Percentiles rank a stretch among this genome's conserved stretches.
These are phyloP conservation scores for Epinotia demarniana DNA, from an alignment of 2,888 invertebrate species.

Conservation along the genomic window DNA sequence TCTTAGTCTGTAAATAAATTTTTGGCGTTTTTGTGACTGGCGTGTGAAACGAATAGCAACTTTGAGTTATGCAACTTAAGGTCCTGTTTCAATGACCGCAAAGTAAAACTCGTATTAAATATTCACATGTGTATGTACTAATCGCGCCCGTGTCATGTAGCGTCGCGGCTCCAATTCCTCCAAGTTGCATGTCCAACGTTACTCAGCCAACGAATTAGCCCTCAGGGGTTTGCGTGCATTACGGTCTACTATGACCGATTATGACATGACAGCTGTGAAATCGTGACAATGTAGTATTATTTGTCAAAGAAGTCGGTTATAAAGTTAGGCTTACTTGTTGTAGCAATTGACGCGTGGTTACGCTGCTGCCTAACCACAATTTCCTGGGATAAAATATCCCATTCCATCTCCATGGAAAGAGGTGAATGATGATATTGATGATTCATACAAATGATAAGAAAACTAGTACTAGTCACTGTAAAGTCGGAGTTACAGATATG, in stretches of 20 bases:
- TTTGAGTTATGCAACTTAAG: neutral
- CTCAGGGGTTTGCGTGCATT: slow-evolving; percentile 6
- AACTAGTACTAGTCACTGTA: too few relatives aligned
- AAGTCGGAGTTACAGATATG: too few relatives aligned
- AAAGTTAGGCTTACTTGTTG: neutral
- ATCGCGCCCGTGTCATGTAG: slow-evolving; percentile 20
- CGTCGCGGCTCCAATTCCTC: neutral
- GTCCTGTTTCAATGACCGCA: neutral
- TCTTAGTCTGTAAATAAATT: too few relatives aligned
- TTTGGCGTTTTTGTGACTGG: too few relatives aligned
- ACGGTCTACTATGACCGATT: neutral
- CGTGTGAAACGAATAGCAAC: neutral
- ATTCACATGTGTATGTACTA: slow-evolving; percentile 3
- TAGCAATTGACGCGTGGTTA: neutral
- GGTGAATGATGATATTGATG: too few relatives aligned
- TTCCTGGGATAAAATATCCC: too few relatives aligned
- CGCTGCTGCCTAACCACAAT: too few relatives aligned
- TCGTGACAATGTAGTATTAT: neutral
- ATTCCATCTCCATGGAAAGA: too few relatives aligned
- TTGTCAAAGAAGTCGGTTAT: neutral
- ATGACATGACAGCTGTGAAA: slow-evolving; percentile 6
- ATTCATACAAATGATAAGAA: too few relatives aligned
- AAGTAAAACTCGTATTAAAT: slow-evolving; percentile 1
- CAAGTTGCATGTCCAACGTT: slow-evolving; percentile 10
- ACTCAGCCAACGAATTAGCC: slow-evolving; percentile 10